These are phyloP conservation scores for Anadara kagoshimensis DNA, from an alignment of 1,140 invertebrate species.

Conservation along the genomic window DNA sequence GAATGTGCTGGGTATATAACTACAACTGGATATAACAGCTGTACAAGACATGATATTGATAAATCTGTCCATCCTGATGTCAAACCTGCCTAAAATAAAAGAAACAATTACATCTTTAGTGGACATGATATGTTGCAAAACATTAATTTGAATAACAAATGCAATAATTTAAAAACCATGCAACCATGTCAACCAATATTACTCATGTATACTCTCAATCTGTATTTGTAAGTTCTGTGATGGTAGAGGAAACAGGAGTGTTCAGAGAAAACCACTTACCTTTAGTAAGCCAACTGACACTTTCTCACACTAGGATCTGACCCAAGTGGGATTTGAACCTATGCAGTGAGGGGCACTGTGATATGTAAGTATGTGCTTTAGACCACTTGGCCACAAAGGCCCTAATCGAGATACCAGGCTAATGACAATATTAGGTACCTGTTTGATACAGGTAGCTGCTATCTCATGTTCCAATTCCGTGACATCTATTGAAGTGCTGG, in stretches of 20 bases:
- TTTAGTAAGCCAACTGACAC: no score
- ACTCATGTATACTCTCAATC: no score
- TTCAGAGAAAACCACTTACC: no score
- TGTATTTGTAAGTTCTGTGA: not conserved
- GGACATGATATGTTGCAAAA: not conserved
- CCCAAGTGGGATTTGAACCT: no score
- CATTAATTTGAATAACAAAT: not conserved
- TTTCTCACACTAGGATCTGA: no score
- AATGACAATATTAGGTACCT: not conserved
- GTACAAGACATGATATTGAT: slow-evolving; percentile 24
- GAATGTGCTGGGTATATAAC: slow-evolving; percentile 30
- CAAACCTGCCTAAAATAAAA: slow-evolving; percentile 16
- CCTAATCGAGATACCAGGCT: no score
- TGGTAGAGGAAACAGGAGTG: not conserved
- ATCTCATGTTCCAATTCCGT: not conserved
- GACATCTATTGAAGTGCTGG: not conserved
- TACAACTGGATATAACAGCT: slow-evolving; percentile 24
- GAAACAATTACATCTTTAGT: not conserved
- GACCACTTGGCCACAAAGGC: no score
- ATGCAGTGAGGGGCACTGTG: no score
- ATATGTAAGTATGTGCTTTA: no score
- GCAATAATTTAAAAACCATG: no score
- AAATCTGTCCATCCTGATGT: slow-evolving; percentile 26
- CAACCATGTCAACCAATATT: no score
- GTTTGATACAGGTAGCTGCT: slow-evolving; percentile 17